Percentiles rank a stretch among this genome's conserved stretches.
Evolutionary conservation across 2,113 vertebrate species (phyloP).

Genomic region (Scomber colias): DNA sequence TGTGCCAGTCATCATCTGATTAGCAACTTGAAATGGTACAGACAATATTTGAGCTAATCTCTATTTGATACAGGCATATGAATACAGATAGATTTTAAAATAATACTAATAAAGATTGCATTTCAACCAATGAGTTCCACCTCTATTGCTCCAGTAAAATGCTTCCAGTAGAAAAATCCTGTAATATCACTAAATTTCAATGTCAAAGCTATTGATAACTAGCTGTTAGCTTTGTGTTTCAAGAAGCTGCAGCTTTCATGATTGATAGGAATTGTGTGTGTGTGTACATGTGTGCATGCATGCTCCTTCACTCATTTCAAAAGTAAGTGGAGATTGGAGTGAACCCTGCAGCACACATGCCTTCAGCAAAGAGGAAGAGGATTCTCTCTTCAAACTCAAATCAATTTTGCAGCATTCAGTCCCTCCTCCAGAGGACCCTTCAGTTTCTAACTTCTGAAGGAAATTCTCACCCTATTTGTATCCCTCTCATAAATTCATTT

Average conservation of each 20-base stretch:
- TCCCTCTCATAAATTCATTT: conserved; percentile 37
- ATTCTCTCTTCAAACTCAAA: conserved; percentile 58
- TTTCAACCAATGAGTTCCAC: no score
- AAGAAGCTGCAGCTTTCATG: neutral
- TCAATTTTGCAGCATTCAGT: conserved; percentile 42
- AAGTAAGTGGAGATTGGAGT: conserved; percentile 69
- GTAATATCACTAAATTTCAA: no score
- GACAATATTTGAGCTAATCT: no score
- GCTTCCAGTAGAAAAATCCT: no score
- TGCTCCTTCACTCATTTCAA: conserved; percentile 48
- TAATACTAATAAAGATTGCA: no score
- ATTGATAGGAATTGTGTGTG: neutral
- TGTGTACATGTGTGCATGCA: neutral
- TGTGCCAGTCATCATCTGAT: no score
- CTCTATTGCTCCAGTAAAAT: no score
- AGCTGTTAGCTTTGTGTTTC: neutral
- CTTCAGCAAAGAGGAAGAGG: conserved; percentile 42
- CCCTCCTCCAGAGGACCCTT: conserved; percentile 18
- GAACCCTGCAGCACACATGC: conserved; percentile 62
- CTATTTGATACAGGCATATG: no score
- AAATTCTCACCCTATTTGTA: conserved; percentile 25
- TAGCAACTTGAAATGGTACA: no score
- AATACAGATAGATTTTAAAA: no score
- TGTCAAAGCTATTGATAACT: neutral
- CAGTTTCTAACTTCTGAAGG: conserved; percentile 41